Percentiles rank a stretch among this genome's conserved stretches.
These are phyloP conservation scores for Stegodyphus dumicola DNA, from an alignment of 1,140 invertebrate species.

Conservation along the genomic window DNA sequence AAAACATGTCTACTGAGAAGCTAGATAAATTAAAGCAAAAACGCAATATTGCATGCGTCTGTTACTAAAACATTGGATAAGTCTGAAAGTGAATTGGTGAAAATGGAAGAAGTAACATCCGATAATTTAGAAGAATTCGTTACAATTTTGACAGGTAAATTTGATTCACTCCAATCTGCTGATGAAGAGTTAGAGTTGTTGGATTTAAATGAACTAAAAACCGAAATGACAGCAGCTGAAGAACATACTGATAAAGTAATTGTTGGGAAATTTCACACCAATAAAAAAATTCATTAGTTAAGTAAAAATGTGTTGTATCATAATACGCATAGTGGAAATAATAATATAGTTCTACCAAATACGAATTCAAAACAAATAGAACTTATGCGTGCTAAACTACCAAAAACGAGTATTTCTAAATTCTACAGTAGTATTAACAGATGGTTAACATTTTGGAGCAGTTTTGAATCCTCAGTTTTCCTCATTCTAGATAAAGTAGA, in stretches of 20 bases:
- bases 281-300: not conserved
- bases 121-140: not conserved
- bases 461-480: not conserved
- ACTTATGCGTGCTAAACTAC: too few species aligned
- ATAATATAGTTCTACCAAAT: not conserved
- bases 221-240: not conserved
- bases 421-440: too few species aligned
- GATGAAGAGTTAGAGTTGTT: not conserved
- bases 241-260: not conserved
- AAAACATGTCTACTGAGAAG: not conserved
- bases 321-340: not conserved
- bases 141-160: not conserved
- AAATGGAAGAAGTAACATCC: not conserved
- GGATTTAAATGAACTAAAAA: not conserved
- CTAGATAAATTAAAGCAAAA: not conserved
- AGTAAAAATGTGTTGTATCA: not conserved
- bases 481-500: constrained; percentile 13
- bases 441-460: not conserved
- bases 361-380: not conserved
- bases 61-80: not conserved
- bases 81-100: not conserved
- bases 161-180: not conserved
- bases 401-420: too few species aligned
- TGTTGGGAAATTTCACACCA: not conserved
- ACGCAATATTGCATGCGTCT: not conserved